Base-by-base conservation (phyloP, 2,113 vertebrate genomes). In the Elaphurus davidianus region DNA sequence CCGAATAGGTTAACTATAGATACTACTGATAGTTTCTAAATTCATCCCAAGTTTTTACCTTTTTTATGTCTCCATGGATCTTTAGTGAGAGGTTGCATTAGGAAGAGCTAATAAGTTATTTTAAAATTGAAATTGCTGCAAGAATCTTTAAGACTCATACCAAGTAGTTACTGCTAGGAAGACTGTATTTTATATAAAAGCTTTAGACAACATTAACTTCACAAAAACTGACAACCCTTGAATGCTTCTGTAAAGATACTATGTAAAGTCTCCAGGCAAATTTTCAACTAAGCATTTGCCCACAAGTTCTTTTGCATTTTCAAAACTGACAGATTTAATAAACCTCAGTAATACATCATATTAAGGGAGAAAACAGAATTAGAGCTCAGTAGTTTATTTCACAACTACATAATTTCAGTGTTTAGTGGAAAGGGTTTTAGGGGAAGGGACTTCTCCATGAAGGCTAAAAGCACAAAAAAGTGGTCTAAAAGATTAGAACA, bases 241-340 rank as follows among this genome's bases (percentile, higher is more conserved):
- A 47, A n/a, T 94, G 50, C 33, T 87, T 87, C 91, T 95, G 82
- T 90, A 89, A 90, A 76, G 76, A 81, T 43, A 90, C 5, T 43
- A 21, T 52, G 30, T 60, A 33, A 94, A 94, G 60, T 93, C 71
- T 86, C 87, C 2, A 40, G 67, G 59, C 64, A 89, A 89, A 93
- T 11, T 91, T 95, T 89, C 59, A 89, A 76, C 54, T 21, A 84
- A 79, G 52, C 33, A 78, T 76, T 81, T 91, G 59, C 15, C 62
- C 91, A 28, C 47, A 94, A 86, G n/a, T 91, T 93, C 43, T 78
- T 76, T 74, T 59, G 43, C 45, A 59, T 64, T 97, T 96, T 62
- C 76, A 45, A 89, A 96, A 91, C 54, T 78, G 92, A 95, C 33
- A 83, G 33, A 86, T 59, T 76, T 86, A 94, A 91, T 88, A 92